phyloP scores from a whole-genome alignment of 1,140 invertebrate genomes.

The Camponotus vicinus region DNA sequence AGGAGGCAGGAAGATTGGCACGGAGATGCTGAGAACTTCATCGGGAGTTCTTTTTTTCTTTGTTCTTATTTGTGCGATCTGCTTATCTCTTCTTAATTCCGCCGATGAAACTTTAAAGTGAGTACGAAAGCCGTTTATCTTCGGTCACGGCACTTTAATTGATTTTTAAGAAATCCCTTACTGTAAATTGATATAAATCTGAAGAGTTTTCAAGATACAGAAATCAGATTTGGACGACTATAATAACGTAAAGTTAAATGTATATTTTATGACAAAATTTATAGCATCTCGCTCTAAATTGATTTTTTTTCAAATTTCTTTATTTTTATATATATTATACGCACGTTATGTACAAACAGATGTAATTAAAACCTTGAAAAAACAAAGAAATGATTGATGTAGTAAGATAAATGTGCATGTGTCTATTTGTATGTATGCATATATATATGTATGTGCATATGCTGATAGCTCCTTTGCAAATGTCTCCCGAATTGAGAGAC shows the following conservation, averaged over 20 bases:
- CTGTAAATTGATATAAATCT: background rate
- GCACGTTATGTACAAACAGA: too few relatives aligned
- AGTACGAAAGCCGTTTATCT: conserved; percentile 29
- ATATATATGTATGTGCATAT: background rate
- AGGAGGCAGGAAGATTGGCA: conserved; percentile 28
- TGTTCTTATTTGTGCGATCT: conserved; percentile 20
- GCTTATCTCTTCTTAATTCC: conserved; percentile 50
- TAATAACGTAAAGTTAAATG: background rate
- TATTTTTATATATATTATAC: too few relatives aligned
- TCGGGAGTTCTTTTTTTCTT: conserved; percentile 8
- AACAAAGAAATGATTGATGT: too few relatives aligned
- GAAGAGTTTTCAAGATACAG: background rate
- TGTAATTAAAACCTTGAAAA: too few relatives aligned
- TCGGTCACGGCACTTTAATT: conserved; percentile 30
- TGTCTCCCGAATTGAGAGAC: background rate
- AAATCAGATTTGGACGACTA: background rate
- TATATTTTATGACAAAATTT: background rate
- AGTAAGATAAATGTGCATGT: too few relatives aligned
- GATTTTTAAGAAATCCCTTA: conserved; percentile 24
- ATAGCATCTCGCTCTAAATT: background rate
- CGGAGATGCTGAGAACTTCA: conserved; percentile 20
- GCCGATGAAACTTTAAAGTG: conserved; percentile 54
- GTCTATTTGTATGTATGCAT: too few relatives aligned
- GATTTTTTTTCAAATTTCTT: too few relatives aligned
- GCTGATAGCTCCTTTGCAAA: background rate